A percentile compares a stretch with the other conserved stretches of the same genome.
Conservation (phyloP, 2,113 vertebrate species). For the Coryphaenoides rupestris region DNA sequence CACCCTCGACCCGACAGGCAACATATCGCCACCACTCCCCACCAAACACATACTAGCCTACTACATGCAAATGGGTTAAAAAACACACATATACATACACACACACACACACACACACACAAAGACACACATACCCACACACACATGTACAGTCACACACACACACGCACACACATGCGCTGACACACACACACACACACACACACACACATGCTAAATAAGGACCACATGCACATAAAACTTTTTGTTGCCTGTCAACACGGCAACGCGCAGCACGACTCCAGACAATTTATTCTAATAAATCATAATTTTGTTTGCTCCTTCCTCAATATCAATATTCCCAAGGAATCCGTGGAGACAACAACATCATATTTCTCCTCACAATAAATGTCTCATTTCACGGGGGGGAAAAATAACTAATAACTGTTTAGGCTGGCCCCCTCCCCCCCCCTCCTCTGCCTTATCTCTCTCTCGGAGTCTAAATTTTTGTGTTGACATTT, state of each 20-base stretch:
- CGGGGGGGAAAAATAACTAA: no score
- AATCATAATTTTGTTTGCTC: background rate
- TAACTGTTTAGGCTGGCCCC: no score
- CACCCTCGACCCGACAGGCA: slow-evolving; percentile 4
- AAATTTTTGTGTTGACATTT: no score
- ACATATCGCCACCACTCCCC: slow-evolving; percentile 15
- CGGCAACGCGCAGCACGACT: background rate
- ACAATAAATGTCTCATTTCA: no score
- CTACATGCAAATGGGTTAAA: background rate
- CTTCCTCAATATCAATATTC: no score
- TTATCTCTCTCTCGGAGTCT: no score
- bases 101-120: no score
- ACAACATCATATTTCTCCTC: no score
- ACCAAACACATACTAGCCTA: slow-evolving; percentile 9
- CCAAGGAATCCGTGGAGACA: no score
- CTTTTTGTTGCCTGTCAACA: background rate
- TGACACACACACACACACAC: background rate
- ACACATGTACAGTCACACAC: background rate
- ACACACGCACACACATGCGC: slow-evolving; percentile 12
- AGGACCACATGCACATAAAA: background rate
- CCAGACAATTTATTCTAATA: background rate
- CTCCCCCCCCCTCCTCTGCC: no score
- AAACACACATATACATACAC: background rate
- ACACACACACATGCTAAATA: slow-evolving; percentile 16
- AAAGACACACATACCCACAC: no score